Conservation (phyloP, 1,140 invertebrate genomes). For the Calephelis virginiensis region DNA sequence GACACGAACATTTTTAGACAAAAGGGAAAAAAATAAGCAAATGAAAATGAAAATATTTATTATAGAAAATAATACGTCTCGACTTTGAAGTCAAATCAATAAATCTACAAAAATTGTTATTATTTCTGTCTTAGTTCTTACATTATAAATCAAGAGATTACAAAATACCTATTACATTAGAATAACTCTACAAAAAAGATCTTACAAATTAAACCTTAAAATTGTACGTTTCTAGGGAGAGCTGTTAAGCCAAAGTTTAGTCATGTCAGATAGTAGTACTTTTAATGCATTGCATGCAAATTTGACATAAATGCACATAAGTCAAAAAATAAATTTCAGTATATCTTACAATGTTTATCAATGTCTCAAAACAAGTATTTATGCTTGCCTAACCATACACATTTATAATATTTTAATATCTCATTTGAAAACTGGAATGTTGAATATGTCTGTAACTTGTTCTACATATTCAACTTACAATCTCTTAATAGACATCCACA, state of each 20-base stretch:
- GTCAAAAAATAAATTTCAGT: conserved; percentile 26
- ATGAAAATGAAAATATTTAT: conserved; percentile 67
- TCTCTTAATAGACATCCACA: too few relatives aligned
- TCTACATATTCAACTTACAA: too few relatives aligned
- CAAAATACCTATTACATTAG: conserved; percentile 69
- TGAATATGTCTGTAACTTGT: too few relatives aligned
- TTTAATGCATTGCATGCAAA: conserved; percentile 34
- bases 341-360: conserved; percentile 19
- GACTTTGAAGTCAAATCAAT: conserved; percentile 59
- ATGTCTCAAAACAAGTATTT: too few relatives aligned
- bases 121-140: conserved; percentile 69
- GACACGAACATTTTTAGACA: conserved; percentile 20
- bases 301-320: conserved; percentile 30
- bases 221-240: conserved; percentile 74
- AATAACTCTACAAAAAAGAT: conserved; percentile 72
- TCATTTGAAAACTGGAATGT: too few relatives aligned
- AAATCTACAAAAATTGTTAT: conserved; percentile 61
- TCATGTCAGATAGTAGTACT: conserved; percentile 54
- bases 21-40: conserved; percentile 51
- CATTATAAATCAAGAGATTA: conserved; percentile 72
- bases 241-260: conserved; percentile 61
- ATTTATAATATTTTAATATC: too few relatives aligned
- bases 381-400: too few relatives aligned
- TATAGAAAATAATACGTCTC: conserved; percentile 74
- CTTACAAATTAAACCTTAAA: conserved; percentile 75